Conservation (phyloP, 2,888 invertebrate species). For the Clunio marinus region DNA sequence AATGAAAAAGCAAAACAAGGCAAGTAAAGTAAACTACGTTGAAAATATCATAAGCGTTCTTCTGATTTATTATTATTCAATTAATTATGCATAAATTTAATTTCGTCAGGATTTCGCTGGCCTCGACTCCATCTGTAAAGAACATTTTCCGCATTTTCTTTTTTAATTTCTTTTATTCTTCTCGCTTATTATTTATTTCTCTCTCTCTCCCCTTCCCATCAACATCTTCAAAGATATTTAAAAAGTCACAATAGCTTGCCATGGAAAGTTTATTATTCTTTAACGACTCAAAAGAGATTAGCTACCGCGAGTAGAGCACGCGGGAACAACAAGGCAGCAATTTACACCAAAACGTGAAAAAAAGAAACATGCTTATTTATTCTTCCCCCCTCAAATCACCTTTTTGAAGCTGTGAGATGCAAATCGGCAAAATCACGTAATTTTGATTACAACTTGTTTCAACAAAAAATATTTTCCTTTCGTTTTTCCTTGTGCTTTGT, state of each 20-base stretch:
- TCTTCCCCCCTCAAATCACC: too few species aligned
- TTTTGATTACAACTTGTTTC: slow-evolving; percentile 16
- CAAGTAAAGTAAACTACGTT: neutral
- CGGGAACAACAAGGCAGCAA: slow-evolving; percentile 24
- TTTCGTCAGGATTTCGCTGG: slow-evolving; percentile 18
- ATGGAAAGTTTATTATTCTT: slow-evolving; percentile 21
- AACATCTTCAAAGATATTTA: neutral
- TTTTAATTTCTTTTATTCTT: slow-evolving; percentile 22
- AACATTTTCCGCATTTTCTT: neutral
- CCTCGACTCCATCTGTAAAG: neutral
- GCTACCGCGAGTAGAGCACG: slow-evolving; percentile 9
- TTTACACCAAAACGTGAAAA: neutral
- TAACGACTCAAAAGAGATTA: slow-evolving; percentile 20
- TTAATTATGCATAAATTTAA: slow-evolving; percentile 37
- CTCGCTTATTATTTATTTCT: slow-evolving; percentile 14
- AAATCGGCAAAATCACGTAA: slow-evolving; percentile 11
- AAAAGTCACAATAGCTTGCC: slow-evolving; percentile 2
- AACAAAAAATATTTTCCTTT: slow-evolving; percentile 19
- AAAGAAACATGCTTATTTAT: neutral
- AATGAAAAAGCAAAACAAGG: too few species aligned
- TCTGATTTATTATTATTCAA: slow-evolving; percentile 37
- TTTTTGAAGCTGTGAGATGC: neutral
- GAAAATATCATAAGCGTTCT: neutral
- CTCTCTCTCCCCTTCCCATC: neutral
- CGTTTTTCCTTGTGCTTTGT: neutral